phyloP scores from a whole-genome alignment of 2,797 vertebrate genomes.

The Neosilurus mollespiculum region DNA sequence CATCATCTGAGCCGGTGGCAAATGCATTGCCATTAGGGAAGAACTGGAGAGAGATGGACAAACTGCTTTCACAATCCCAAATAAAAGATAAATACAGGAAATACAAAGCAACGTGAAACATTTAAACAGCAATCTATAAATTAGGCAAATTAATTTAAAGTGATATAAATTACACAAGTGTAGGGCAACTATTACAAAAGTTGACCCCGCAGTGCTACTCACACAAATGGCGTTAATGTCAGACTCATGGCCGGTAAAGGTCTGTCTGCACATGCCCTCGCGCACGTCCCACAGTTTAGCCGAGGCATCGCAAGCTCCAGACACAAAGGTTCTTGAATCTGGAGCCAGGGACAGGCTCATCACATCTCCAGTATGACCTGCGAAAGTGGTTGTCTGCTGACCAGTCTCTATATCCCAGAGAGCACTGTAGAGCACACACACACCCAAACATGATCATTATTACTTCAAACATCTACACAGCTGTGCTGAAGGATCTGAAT shows the following conservation, averaged over 20 bases:
- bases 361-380: slow-evolving; percentile 96
- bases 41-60: slow-evolving; percentile 74
- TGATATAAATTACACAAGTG: not conserved
- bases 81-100: not conserved
- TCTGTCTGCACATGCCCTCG: slow-evolving; percentile 99
- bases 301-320: slow-evolving; percentile 97
- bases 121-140: not conserved
- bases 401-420: slow-evolving; percentile 99
- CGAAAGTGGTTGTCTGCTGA: slow-evolving; percentile 98
- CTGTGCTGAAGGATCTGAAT: no score
- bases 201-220: slow-evolving; percentile 54
- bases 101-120: not conserved
- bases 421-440: slow-evolving; percentile 73
- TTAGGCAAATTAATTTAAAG: not conserved
- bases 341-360: slow-evolving; percentile 98
- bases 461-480: not conserved
- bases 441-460: not conserved
- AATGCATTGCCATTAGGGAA: slow-evolving; percentile 98
- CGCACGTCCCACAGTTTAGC: slow-evolving; percentile 98
- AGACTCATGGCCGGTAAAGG: slow-evolving; percentile 97
- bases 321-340: slow-evolving; percentile 94
- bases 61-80: not conserved
- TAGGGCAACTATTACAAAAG: not conserved
- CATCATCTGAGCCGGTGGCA: slow-evolving; percentile 97
- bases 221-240: slow-evolving; percentile 99